Evolutionary conservation across 2,888 invertebrate species (phyloP).

Genomic region (Gymnocheta viridis): DNA sequence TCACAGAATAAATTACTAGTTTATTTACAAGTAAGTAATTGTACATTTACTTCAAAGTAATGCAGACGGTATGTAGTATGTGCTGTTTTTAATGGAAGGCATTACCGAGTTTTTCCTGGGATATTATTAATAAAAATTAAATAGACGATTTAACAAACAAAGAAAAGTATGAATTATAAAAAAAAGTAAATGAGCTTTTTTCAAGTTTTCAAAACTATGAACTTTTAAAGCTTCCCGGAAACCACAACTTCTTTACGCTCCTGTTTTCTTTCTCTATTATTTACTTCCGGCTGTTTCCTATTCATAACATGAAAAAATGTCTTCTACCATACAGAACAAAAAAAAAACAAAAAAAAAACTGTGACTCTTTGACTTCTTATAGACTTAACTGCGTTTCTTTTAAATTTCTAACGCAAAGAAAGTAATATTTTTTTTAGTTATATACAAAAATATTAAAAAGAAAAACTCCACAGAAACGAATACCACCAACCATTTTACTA

Average conservation of each 20-base stretch:
- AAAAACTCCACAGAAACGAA: constrained; percentile 23
- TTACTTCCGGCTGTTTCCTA: constrained; percentile 56
- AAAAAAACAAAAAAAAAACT: constrained; percentile 13
- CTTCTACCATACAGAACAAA: constrained; percentile 20
- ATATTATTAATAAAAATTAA: too few species aligned
- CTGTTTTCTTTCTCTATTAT: constrained; percentile 31
- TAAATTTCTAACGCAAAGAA: constrained; percentile 5
- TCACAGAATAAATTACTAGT: too few species aligned
- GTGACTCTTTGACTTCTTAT: constrained; percentile 45
- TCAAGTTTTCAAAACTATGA: too few species aligned
- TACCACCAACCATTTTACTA: constrained; percentile 22
- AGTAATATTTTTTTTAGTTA: constrained; percentile 53
- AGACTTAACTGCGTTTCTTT: constrained; percentile 13
- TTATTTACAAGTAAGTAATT: too few species aligned
- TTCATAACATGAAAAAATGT: constrained; percentile 45
- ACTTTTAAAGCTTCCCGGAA: neutral
- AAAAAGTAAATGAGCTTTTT: too few species aligned
- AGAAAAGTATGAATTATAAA: too few species aligned
- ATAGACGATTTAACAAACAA: too few species aligned
- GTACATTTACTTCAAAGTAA: too few species aligned
- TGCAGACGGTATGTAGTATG: too few species aligned
- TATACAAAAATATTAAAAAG: constrained; percentile 49
- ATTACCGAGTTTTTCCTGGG: too few species aligned
- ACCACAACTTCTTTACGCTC: neutral
- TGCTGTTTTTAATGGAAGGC: too few species aligned